Base-by-base conservation (phyloP, 2,113 vertebrate genomes). In the Mola mola region DNA sequence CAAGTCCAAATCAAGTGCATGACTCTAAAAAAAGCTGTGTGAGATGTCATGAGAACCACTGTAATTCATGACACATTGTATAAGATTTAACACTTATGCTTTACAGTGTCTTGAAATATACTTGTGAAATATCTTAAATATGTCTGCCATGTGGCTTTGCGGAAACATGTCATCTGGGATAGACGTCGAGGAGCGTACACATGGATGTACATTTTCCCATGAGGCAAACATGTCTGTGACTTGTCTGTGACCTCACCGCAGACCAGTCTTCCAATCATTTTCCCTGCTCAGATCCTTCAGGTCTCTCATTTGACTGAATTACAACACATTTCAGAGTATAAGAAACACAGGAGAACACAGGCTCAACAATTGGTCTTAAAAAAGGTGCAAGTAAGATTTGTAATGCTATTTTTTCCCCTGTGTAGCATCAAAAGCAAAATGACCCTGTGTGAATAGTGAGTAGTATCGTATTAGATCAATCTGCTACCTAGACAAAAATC, bases 181-280 rank as follows among this genome's bases (percentile, higher is more conserved):
- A 76, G 34, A 63, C 52, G 47, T 33, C 4, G 7, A 61, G 21
- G 13, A 62, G 12, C 52, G 48, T 24, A 65, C 57, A 43, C 25
- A 26, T 5, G 37, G 55, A 56, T 37, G 69, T 55, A 69, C 63
- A 77, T 52, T 75, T 81, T 75, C 80, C 43, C 57, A 77, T 53
- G 42, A 69, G 62, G 44, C 46, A 78, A 73, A 70, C 64, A 75
- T 52, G 79, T 81, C 63, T 87, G 63, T 77, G 67, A 87, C 71
- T 82, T 80, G 72, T 80, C 76, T 81, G 75, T 75, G 84, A 86
- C 76, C 66, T 86, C 60, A 72, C 79, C 75, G 79, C 80, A 82
- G 57, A 66, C 66, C 51, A 75, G 73, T 70, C 66, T 63, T 48
- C 52, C 19, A 44, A 72, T 33, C 43, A 75, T 63, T 72, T 65